Conservation (phyloP, 1,140 invertebrate genomes). For the Muscidifurax raptorellus region DNA sequence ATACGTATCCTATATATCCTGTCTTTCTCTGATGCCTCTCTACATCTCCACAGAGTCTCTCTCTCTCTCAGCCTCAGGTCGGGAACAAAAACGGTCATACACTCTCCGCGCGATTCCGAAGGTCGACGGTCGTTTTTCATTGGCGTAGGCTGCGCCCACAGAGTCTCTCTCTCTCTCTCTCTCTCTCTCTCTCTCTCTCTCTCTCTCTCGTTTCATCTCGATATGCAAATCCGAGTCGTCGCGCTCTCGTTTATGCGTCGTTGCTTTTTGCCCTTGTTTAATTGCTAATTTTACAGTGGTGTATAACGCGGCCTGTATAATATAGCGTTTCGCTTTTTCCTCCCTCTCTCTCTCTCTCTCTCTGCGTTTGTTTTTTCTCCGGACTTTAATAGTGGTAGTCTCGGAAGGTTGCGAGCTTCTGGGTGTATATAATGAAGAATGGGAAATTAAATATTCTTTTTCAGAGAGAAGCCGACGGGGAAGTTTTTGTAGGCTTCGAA, state of each 20-base stretch:
- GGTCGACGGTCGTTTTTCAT: conserved; percentile 66
- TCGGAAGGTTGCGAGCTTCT: neutral
- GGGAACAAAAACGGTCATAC: conserved; percentile 68
- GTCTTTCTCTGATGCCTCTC: conserved; percentile 36
- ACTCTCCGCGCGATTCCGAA: conserved; percentile 67
- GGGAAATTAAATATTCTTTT: conserved; percentile 45
- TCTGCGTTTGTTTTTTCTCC: conserved; percentile 19
- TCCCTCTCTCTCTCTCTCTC: conserved; percentile 1
- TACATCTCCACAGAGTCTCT: conserved; percentile 42
- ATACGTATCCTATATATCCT: neutral
- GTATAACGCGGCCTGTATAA: conserved; percentile 5
- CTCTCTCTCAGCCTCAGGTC: conserved; percentile 35
- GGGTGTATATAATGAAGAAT: conserved; percentile 25
- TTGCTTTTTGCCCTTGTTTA: conserved; percentile 46
- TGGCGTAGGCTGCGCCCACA: conserved; percentile 63
- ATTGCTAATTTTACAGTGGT: conserved; percentile 50
- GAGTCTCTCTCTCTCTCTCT: neutral
- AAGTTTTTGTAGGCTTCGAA: conserved; percentile 6
- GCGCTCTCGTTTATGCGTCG: conserved; percentile 17
- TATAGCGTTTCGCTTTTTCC: neutral
- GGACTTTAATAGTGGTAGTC: conserved; percentile 4
- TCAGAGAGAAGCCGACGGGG: neutral
- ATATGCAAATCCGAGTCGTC: conserved; percentile 35
- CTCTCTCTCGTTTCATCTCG: conserved; percentile 37
- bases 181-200: conserved; percentile 15